Evolutionary conservation across 1,140 invertebrate species (phyloP), one percentile per base, ranked within the genome.

Genomic region (Drosophila equinoxialis): DNA sequence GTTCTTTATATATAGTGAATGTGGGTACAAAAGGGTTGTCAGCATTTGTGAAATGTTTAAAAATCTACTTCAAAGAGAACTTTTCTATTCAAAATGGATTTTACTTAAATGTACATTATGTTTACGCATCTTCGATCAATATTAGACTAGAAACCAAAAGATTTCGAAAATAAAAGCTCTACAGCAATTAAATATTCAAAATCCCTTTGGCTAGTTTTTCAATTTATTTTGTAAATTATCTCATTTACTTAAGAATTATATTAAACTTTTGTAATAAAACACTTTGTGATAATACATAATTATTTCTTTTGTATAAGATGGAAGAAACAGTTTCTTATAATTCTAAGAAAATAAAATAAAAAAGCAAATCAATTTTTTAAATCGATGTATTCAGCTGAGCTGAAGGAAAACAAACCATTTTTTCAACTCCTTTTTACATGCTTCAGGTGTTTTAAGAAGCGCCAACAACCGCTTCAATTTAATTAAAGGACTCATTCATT

Each of bases 31-130:
- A 51, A 51, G 45, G 45, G 45, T 51, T 51, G 45, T 51, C 45
- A 51, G 20, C 45, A 51, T 20, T 51, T 20, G 3, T 11, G 17
- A 51, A 51, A 51, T 2, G 14, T 7, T 48, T 48, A 2, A 48
- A 48, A 48, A 48, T 17, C 45, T 51, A 51, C 45, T 51, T 51
- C 45, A 51, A 51, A 51, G 14, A n/a, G 17, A 51, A 23, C 5
- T 23, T 23, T 51, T 10, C 17, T 7, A n/a, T 51, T 51, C 0
- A 20, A 51, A 51, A 8, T 37, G 2, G 8, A 11, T 37, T 48
- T 30, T 0, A 30, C 30, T 30, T 30, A 2, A 23, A 26, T 26
- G 23, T 26, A 26, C 0, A 26, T 26, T 26, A 26, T 26, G 3
- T 26, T 2, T 26, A 26, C 3, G 3, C 0, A 26, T 26, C 4